phyloP scores from a whole-genome alignment of 2,113 vertebrate genomes.

The Symphodus melops region DNA sequence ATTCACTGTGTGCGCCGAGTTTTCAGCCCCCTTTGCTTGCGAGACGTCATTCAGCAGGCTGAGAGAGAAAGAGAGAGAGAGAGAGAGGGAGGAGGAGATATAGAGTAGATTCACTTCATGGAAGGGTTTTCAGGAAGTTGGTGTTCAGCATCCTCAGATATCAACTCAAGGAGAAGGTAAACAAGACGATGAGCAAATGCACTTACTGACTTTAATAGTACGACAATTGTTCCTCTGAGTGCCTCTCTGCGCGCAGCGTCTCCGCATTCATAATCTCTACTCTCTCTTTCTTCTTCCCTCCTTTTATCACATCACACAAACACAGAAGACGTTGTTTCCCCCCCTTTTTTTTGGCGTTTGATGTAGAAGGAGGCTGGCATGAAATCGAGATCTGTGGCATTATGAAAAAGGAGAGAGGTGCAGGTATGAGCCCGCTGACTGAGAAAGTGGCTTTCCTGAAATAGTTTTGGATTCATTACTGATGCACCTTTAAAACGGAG shows the following conservation, averaged over 20 bases:
- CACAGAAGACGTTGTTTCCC: slow-evolving; percentile 10
- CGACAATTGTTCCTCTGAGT: slow-evolving; percentile 53
- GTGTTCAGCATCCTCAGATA: slow-evolving; percentile 33
- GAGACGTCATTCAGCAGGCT: slow-evolving; percentile 73
- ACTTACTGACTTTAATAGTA: slow-evolving; percentile 36
- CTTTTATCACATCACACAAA: slow-evolving; percentile 36
- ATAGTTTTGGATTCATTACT: slow-evolving; percentile 70
- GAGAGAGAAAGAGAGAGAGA: background rate
- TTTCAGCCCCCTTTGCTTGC: slow-evolving; percentile 63
- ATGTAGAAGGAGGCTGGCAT: slow-evolving; percentile 37
- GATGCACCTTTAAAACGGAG: slow-evolving; percentile 68
- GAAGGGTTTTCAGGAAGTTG: slow-evolving; percentile 69
- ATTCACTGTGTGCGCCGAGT: slow-evolving; percentile 67
- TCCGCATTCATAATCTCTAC: slow-evolving; percentile 48
- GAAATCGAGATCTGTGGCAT: slow-evolving; percentile 48
- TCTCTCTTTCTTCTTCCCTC: slow-evolving; percentile 9
- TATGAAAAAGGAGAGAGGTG: slow-evolving; percentile 46
- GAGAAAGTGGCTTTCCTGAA: slow-evolving; percentile 51
- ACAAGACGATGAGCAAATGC: slow-evolving; percentile 44
- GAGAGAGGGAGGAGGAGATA: background rate
- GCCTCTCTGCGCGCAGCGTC: slow-evolving; percentile 41
- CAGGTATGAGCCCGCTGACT: slow-evolving; percentile 28
- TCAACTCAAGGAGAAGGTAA: slow-evolving; percentile 35
- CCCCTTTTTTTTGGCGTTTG: slow-evolving; percentile 32
- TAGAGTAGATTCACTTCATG: slow-evolving; percentile 55